A percentile compares a stretch with the other conserved stretches of the same genome.
phyloP scores from a whole-genome alignment of 1,140 invertebrate species.

The Drosophila santomea region DNA sequence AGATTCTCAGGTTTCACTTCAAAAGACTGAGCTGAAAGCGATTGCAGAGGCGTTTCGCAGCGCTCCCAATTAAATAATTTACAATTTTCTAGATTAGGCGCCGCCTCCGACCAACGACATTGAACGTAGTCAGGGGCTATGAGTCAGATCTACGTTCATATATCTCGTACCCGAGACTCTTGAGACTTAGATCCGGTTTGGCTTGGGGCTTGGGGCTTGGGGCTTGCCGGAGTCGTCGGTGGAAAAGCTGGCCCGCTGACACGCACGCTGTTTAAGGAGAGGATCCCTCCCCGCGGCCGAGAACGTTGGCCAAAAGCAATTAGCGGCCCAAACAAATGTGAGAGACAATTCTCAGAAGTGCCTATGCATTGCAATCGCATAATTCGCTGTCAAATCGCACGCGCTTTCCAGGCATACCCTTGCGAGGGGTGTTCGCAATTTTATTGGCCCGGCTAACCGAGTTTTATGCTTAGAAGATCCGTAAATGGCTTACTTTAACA shows the following conservation, averaged over 20 bases:
- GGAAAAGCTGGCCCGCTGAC: constrained; percentile 49
- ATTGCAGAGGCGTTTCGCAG: constrained; percentile 48
- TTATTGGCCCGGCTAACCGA: background rate
- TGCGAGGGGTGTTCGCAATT: background rate
- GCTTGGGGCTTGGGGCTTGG: constrained; percentile 28
- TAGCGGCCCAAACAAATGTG: constrained; percentile 48
- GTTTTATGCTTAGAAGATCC: background rate
- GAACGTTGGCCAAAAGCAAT: constrained; percentile 47
- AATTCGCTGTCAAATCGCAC: constrained; percentile 50
- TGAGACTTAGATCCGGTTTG: constrained; percentile 52
- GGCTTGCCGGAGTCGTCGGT: constrained; percentile 30
- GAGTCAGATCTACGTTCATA: constrained; percentile 35
- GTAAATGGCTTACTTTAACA: no score
- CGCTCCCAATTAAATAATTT: constrained; percentile 65
- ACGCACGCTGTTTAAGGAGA: constrained; percentile 49
- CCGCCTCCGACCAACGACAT: constrained; percentile 47
- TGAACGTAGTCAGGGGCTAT: constrained; percentile 33
- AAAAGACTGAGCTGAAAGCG: background rate
- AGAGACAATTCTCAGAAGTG: constrained; percentile 47
- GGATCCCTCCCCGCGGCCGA: constrained; percentile 19
- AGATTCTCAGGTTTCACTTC: constrained; percentile 31
- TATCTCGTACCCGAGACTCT: constrained; percentile 16
- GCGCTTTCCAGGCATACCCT: constrained; percentile 28
- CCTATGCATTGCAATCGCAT: constrained; percentile 41
- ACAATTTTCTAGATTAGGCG: constrained; percentile 63